phyloP scores from a whole-genome alignment of 2,113 vertebrate species.

The Malurus elegans region DNA sequence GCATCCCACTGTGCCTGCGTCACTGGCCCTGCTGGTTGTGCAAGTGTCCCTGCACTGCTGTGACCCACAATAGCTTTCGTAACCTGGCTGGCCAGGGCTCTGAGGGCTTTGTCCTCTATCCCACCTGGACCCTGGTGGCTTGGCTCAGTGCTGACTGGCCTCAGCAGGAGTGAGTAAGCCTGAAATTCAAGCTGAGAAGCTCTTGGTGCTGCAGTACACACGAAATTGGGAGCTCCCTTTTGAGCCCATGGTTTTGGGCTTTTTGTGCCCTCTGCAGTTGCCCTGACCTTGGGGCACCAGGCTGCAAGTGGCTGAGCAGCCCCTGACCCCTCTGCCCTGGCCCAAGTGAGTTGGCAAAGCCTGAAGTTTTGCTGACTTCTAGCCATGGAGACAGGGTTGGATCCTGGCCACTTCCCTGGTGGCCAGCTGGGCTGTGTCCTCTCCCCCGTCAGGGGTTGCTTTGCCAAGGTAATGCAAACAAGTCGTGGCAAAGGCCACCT shows the following conservation, averaged over 20 bases:
- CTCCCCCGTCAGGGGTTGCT: neutral
- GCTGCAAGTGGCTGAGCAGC: neutral
- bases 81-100: accelerated
- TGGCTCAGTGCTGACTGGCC: neutral
- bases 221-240: neutral
- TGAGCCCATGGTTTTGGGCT: neutral
- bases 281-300: neutral
- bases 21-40: neutral
- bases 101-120: neutral
- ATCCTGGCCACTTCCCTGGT: neutral
- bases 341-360: neutral
- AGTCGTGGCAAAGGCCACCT: neutral
- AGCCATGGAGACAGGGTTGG: neutral
- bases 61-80: accelerated
- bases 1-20: neutral
- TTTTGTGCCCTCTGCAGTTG: accelerated
- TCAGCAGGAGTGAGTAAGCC: neutral
- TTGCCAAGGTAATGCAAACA: neutral
- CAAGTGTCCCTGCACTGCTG: accelerated
- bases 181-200: accelerated
- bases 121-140: accelerated
- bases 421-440: accelerated
- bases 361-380: neutral
- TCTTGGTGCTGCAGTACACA: neutral
- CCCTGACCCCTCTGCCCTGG: neutral